Evolutionary conservation across 2,797 vertebrate genomes (phyloP).

Genomic region (Crenichthys baileyi): DNA sequence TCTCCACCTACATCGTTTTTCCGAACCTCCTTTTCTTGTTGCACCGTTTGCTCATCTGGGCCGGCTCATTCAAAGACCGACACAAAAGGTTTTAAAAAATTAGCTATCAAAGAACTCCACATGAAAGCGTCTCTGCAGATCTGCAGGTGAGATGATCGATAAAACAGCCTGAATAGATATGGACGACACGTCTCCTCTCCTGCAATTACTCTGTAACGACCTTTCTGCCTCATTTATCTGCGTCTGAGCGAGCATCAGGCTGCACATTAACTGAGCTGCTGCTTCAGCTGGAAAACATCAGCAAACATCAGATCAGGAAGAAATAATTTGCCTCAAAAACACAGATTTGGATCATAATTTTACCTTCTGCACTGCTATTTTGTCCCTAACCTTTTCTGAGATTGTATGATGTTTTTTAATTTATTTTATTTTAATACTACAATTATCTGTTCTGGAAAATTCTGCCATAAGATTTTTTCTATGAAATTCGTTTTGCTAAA

Average conservation of each 20-base stretch:
- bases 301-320: neutral
- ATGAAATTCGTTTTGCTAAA: neutral
- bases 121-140: neutral
- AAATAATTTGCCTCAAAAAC: neutral
- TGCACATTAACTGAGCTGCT: neutral
- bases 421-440: neutral
- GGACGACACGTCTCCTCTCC: neutral
- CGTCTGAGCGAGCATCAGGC: neutral
- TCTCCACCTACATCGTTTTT: neutral
- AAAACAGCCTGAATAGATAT: neutral
- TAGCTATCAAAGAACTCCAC: too few species aligned
- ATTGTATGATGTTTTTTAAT: too few species aligned
- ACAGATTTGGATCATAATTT: neutral
- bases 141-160: neutral
- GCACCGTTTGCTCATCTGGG: too few species aligned
- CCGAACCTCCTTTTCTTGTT: too few species aligned
- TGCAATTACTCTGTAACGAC: conserved; percentile 1
- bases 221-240: conserved; percentile 1
- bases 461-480: neutral
- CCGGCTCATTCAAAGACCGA: neutral
- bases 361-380: neutral
- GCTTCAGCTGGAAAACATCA: neutral
- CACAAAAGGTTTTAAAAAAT: too few species aligned
- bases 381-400: too few species aligned
- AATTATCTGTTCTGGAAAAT: neutral